These are phyloP conservation scores for Drosophila limbata DNA, from an alignment of 2,888 invertebrate species.

Conservation along the genomic window DNA sequence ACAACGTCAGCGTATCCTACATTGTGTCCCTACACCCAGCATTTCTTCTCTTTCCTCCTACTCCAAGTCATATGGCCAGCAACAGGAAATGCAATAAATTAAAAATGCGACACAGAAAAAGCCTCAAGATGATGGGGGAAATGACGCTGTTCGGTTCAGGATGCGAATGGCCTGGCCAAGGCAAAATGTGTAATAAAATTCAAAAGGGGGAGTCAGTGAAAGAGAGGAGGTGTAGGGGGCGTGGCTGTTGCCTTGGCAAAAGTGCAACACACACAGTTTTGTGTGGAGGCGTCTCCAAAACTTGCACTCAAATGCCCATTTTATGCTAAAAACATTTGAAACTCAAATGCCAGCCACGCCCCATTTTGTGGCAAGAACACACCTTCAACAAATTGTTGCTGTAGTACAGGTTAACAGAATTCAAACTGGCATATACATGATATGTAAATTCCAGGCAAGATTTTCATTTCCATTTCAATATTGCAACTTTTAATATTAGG, in stretches of 20 bases:
- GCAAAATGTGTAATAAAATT: conserved; percentile 57
- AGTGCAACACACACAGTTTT: conserved; percentile 39
- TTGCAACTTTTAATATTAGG: neutral
- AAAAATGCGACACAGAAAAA: conserved; percentile 38
- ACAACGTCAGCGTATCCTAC: conserved; percentile 21
- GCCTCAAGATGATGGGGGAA: conserved; percentile 17
- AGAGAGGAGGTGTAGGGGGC: conserved; percentile 8
- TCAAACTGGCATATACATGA: neutral
- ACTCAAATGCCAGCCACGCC: conserved; percentile 65
- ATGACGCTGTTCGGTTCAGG: conserved; percentile 29
- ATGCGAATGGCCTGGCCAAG: conserved; percentile 35
- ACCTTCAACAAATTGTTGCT: conserved; percentile 36
- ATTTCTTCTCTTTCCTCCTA: neutral
- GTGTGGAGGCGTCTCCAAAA: conserved; percentile 25
- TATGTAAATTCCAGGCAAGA: conserved; percentile 17
- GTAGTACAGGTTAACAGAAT: conserved; percentile 1
- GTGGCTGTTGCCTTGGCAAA: conserved; percentile 41
- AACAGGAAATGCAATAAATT: conserved; percentile 66
- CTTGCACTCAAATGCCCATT: conserved; percentile 1
- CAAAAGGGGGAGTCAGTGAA: neutral
- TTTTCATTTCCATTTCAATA: conserved; percentile 2
- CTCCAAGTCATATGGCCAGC: conserved; percentile 4
- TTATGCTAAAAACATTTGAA: conserved; percentile 39
- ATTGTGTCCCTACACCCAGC: neutral
- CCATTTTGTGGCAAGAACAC: conserved; percentile 37